Conservation (phyloP, 1,140 invertebrate species). For the Cardiocondyla obscurior region DNA sequence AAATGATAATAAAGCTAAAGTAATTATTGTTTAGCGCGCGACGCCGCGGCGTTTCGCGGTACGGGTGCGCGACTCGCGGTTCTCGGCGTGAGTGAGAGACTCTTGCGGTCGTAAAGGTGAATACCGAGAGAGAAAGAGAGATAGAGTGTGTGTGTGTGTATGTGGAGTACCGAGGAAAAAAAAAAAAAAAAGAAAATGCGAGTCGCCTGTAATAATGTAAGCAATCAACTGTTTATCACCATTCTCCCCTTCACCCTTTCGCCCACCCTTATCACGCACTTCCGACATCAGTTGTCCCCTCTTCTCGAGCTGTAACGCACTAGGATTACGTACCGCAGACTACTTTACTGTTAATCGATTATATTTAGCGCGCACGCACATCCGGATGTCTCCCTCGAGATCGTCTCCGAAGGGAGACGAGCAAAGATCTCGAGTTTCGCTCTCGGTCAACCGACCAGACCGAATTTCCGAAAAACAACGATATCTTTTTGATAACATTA, state of each 20-base stretch:
- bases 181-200: constrained; percentile 38
- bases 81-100: constrained; percentile 20
- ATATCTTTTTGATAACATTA: neutral
- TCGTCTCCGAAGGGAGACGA: neutral
- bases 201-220: constrained; percentile 65
- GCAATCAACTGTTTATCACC: constrained; percentile 53
- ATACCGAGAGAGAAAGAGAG: constrained; percentile 15
- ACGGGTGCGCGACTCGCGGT: constrained; percentile 59
- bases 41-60: constrained; percentile 67
- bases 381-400: constrained; percentile 51
- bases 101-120: constrained; percentile 17
- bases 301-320: constrained; percentile 66
- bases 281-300: constrained; percentile 47
- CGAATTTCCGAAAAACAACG: neutral
- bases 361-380: constrained; percentile 52
- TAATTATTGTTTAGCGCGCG: constrained; percentile 82
- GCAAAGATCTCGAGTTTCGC: constrained; percentile 37
- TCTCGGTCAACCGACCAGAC: neutral
- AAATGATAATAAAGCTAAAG: constrained; percentile 83
- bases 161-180: neutral
- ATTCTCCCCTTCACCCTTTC: constrained; percentile 22
- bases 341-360: constrained; percentile 71
- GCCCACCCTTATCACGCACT: constrained; percentile 7
- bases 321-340: constrained; percentile 67
- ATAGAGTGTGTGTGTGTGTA: no score